A percentile compares a stretch with the other conserved stretches of the same genome.
Conservation (phyloP, 2,888 invertebrate genomes). For the Noctua janthina region DNA sequence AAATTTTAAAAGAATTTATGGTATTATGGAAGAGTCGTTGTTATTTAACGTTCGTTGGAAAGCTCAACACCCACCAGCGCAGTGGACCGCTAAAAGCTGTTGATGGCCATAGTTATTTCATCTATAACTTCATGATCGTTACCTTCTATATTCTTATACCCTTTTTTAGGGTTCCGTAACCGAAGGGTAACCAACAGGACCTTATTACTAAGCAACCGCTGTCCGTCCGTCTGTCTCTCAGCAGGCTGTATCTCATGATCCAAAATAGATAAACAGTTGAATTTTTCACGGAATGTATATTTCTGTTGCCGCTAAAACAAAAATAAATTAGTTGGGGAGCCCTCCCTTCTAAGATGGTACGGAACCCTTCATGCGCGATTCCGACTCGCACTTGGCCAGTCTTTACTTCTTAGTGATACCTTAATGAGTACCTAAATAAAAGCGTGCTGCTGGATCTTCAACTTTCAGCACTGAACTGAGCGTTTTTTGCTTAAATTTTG, state of each 20-base stretch:
- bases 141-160: neutral
- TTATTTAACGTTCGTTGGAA: neutral
- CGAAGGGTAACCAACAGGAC: no score
- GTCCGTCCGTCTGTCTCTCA: no score
- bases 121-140: neutral
- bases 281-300: no score
- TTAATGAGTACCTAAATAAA: neutral
- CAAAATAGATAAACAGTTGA: no score
- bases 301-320: no score
- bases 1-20: slow-evolving; percentile 8
- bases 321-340: no score
- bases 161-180: neutral
- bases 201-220: no score
- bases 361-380: no score
- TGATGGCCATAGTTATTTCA: neutral
- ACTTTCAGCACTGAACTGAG: neutral
- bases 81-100: neutral
- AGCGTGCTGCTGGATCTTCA: fast-evolving
- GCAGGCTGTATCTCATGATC: no score
- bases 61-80: neutral
- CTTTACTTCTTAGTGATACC: neutral
- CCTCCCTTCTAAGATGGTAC: no score
- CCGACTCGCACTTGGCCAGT: no score
- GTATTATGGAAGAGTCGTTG: neutral
- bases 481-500: neutral